Percentiles rank a stretch among this genome's conserved stretches.
Evolutionary conservation across 2,113 vertebrate genomes (phyloP).

Genomic region (Eulemur macaco): DNA sequence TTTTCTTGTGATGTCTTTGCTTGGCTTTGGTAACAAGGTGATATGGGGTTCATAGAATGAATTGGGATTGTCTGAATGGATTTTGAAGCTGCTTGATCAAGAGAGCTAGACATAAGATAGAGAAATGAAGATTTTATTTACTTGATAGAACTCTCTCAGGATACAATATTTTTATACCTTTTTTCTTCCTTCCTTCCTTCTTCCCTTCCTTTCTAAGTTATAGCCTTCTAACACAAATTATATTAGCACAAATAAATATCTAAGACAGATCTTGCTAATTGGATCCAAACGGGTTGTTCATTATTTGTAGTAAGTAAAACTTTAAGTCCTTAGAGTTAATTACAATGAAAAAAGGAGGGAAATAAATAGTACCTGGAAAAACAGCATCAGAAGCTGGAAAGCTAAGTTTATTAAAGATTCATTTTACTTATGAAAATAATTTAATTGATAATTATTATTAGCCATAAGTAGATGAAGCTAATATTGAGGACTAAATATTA

Average conservation of each 20-base stretch:
- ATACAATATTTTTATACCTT: not conserved
- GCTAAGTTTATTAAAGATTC: conserved; percentile 34
- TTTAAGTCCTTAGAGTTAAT: not conserved
- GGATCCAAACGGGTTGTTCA: not conserved
- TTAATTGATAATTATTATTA: conserved; percentile 62
- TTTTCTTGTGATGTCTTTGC: not conserved
- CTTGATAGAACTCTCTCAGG: not conserved
- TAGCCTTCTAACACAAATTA: not conserved
- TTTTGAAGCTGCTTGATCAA: not conserved
- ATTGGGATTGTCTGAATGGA: not conserved
- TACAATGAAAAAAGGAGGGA: not conserved
- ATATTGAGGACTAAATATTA: conserved; percentile 17
- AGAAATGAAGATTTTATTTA: not conserved
- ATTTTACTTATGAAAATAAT: conserved; percentile 47
- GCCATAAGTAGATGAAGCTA: not conserved
- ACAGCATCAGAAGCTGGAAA: not conserved
- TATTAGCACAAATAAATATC: not conserved
- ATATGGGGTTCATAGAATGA: not conserved
- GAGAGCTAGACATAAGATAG: not conserved
- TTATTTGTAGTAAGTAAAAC: not conserved
- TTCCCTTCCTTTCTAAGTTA: not conserved
- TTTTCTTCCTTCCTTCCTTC: not conserved
- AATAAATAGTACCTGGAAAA: not conserved
- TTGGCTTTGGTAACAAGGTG: not conserved
- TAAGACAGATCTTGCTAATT: not conserved